These are phyloP conservation scores for Nothoprocta perdicaria DNA, from an alignment of 2,113 vertebrate genomes.

Conservation along the genomic window DNA sequence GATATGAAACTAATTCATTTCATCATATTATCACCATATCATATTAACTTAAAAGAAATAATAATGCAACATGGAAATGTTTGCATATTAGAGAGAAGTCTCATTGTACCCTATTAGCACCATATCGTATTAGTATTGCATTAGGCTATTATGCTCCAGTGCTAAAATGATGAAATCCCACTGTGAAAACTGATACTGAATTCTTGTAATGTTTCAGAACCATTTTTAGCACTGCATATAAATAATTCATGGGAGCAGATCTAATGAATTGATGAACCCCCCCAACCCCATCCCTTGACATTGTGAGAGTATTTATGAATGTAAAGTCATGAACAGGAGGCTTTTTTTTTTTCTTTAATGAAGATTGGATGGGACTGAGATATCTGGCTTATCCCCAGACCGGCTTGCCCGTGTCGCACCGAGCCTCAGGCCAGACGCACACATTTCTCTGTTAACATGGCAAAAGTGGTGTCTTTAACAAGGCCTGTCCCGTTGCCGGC, in stretches of 20 bases:
- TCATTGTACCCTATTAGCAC: constrained; percentile 83
- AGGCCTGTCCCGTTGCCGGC: not conserved
- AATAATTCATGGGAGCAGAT: constrained; percentile 84
- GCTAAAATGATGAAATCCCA: constrained; percentile 85
- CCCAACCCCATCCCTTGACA: constrained; percentile 72
- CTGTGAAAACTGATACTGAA: constrained; percentile 86
- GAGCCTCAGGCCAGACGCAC: not conserved
- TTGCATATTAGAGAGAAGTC: constrained; percentile 83
- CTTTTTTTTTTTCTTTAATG: not conserved
- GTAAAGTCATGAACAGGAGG: constrained; percentile 76
- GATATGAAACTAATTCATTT: constrained; percentile 85
- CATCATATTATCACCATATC: constrained; percentile 84
- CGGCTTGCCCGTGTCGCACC: not conserved
- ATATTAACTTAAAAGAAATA: constrained; percentile 86
- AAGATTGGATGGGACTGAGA: constrained; percentile 56
- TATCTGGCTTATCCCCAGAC: constrained; percentile 34
- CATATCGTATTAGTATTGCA: constrained; percentile 82
- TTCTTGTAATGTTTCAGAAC: constrained; percentile 85
- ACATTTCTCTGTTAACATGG: not conserved
- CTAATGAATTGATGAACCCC: constrained; percentile 81
- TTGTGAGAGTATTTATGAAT: constrained; percentile 81
- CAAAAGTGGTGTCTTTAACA: not conserved
- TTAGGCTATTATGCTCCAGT: constrained; percentile 80
- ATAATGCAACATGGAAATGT: constrained; percentile 84
- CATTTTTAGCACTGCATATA: constrained; percentile 82